Evolutionary conservation across 2,888 invertebrate species (phyloP).

Genomic region (Geotrupes spiniger): DNA sequence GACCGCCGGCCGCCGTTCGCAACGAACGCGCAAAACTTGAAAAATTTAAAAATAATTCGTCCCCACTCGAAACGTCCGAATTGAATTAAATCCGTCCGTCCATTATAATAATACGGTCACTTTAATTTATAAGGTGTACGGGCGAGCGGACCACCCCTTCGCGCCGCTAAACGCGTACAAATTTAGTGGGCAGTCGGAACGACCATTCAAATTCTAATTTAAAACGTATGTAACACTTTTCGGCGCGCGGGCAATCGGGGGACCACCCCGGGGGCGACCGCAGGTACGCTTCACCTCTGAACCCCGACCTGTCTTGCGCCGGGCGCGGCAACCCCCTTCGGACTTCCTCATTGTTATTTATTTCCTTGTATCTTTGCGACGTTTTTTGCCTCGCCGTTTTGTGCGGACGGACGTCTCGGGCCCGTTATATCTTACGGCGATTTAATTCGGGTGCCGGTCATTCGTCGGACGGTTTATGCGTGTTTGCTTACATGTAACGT

Average conservation of each 20-base stretch:
- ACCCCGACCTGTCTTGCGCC: constrained; percentile 37
- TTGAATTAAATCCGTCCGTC: constrained; percentile 3
- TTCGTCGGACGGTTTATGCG: no score
- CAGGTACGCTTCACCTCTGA: constrained; percentile 38
- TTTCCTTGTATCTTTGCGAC: constrained; percentile 33
- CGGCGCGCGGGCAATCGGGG: constrained; percentile 34
- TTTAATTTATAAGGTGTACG: constrained; percentile 39
- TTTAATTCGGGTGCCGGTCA: no score
- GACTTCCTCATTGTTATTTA: constrained; percentile 35
- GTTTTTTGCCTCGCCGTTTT: constrained; percentile 22
- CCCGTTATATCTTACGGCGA: no score
- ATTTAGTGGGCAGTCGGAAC: constrained; percentile 41
- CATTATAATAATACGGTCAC: constrained; percentile 43
- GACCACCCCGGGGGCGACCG: constrained; percentile 38
- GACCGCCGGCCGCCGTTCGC: no score
- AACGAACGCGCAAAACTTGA: no score
- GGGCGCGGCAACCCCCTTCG: constrained; percentile 13
- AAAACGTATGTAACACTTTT: constrained; percentile 44
- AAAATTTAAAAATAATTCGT: no score
- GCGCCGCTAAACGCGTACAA: constrained; percentile 31
- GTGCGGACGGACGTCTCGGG: neutral
- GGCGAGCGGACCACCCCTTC: neutral
- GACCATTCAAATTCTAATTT: constrained; percentile 40
- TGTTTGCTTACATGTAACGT: no score
- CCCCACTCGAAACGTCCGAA: neutral